Conservation (phyloP, 2,888 invertebrate species). For the Serrognathus titanus region DNA sequence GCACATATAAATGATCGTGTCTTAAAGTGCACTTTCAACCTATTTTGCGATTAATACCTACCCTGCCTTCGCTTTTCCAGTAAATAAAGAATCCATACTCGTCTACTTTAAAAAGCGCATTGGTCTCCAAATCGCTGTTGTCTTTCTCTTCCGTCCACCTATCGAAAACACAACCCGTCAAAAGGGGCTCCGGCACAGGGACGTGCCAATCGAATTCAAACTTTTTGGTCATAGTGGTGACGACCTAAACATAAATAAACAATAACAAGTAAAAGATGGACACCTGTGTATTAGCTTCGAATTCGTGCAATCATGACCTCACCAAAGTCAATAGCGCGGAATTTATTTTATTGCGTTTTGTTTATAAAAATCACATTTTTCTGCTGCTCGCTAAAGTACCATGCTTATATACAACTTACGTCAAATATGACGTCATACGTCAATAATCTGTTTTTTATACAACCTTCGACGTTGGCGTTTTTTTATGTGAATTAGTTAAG, state of each 20-base stretch:
- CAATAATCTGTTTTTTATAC: slow-evolving; percentile 1
- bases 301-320: background rate
- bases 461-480: no score
- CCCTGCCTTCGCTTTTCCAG: slow-evolving; percentile 96
- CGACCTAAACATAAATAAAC: background rate
- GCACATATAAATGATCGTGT: background rate
- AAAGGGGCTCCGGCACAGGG: slow-evolving; percentile 83
- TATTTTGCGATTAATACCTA: slow-evolving; percentile 47
- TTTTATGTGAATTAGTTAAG: no score
- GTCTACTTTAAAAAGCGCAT: slow-evolving; percentile 90
- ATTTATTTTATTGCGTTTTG: slow-evolving; percentile 1
- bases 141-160: slow-evolving; percentile 98
- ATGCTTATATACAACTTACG: slow-evolving; percentile 24
- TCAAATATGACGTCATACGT: slow-evolving; percentile 15
- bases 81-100: slow-evolving; percentile 97
- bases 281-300: no score
- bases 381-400: slow-evolving; percentile 12
- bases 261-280: background rate
- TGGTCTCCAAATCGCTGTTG: slow-evolving; percentile 82
- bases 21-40: no score
- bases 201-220: slow-evolving; percentile 99
- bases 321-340: background rate
- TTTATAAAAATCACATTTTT: slow-evolving; percentile 15
- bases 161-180: slow-evolving; percentile 87
- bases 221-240: slow-evolving; percentile 82